These are phyloP conservation scores for Channallabes apus DNA, from an alignment of 2,797 vertebrate species.

Conservation along the genomic window DNA sequence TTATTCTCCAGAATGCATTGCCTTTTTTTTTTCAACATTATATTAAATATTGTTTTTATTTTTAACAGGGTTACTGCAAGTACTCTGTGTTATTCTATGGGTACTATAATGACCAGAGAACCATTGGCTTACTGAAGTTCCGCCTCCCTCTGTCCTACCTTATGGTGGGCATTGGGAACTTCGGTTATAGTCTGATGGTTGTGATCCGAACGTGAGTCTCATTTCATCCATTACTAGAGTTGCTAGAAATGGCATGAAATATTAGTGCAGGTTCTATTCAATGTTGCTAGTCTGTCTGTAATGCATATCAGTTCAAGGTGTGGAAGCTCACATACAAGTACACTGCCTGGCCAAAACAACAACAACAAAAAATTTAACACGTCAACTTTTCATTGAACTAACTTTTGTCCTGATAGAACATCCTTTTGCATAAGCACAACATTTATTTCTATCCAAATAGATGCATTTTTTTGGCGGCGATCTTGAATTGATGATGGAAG, in stretches of 20 bases:
- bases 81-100: conserved; percentile 96
- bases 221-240: conserved; percentile 49
- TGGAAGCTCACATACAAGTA: not conserved
- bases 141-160: conserved; percentile 95
- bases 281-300: not conserved
- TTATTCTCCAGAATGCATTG: not conserved
- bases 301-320: not conserved
- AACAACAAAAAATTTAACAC: too few species aligned
- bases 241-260: conserved; percentile 57
- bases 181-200: conserved; percentile 96
- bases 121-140: conserved; percentile 92
- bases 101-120: conserved; percentile 92
- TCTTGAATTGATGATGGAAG: too few species aligned
- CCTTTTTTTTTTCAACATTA: not conserved
- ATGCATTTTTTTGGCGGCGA: too few species aligned
- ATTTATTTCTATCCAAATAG: too few species aligned
- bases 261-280: conserved; percentile 9
- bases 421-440: too few species aligned
- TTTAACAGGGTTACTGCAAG: conserved; percentile 89
- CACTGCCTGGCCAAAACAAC: too few species aligned
- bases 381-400: too few species aligned
- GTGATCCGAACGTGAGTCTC: conserved; percentile 96
- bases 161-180: conserved; percentile 92
- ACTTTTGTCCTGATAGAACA: too few species aligned
- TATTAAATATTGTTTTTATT: conserved; percentile 38